Percentiles rank a stretch among this genome's conserved stretches.
These are phyloP conservation scores for Metopolophium dirhodum DNA, from an alignment of 1,140 invertebrate genomes.

Conservation along the genomic window DNA sequence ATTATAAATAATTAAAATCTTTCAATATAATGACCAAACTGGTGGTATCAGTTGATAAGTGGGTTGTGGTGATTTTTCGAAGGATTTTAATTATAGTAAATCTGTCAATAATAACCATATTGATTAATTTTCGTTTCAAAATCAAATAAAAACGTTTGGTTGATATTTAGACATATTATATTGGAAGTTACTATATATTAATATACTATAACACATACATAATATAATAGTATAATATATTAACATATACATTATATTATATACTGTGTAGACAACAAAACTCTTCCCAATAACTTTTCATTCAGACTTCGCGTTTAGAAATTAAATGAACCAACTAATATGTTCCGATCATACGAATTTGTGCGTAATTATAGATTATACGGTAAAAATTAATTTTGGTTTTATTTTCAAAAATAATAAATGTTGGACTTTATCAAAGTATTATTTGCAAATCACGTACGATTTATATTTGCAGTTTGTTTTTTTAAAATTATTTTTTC, in stretches of 20 bases:
- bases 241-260: not conserved
- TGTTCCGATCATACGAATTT: not conserved
- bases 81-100: not conserved
- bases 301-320: not conserved
- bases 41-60: not conserved
- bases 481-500: not conserved
- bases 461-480: not conserved
- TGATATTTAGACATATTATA: not conserved
- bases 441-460: not conserved
- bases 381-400: not conserved
- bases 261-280: not conserved
- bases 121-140: not conserved
- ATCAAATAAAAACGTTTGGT: not conserved
- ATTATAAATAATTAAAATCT: not conserved
- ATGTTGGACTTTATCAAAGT: not conserved
- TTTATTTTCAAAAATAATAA: not conserved
- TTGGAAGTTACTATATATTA: not conserved
- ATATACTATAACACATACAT: no score
- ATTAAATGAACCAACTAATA: not conserved
- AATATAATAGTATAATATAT: no score
- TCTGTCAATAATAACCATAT: not conserved
- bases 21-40: not conserved
- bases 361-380: not conserved
- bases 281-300: not conserved
- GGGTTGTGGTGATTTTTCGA: not conserved